Evolutionary conservation across 2,888 invertebrate genomes (phyloP).

Genomic region (Eilema griseolum): DNA sequence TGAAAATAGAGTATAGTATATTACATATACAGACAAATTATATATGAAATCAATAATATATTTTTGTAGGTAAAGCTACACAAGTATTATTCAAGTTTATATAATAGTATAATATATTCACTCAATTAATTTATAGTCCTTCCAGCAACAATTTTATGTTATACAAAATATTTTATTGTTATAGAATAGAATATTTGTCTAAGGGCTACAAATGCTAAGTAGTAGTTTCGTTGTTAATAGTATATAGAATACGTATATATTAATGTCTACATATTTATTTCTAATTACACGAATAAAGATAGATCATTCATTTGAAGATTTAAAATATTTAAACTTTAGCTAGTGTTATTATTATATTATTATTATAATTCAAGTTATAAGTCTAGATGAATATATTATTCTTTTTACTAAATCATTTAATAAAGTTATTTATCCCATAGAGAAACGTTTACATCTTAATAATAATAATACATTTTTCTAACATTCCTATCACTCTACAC

Average conservation of each 20-base stretch:
- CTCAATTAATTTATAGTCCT: slow-evolving; percentile 60
- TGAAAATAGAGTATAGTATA: slow-evolving; percentile 1
- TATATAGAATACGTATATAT: slow-evolving; percentile 5
- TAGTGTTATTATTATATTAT: background rate
- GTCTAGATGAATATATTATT: background rate
- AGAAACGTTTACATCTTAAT: background rate
- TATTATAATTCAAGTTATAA: too few species aligned
- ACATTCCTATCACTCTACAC: slow-evolving; percentile 4
- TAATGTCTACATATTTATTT: background rate
- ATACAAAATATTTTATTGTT: slow-evolving; percentile 26
- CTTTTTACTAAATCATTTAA: background rate
- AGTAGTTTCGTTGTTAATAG: slow-evolving; percentile 46
- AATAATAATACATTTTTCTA: background rate
- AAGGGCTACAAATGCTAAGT: slow-evolving; percentile 25
- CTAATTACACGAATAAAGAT: background rate
- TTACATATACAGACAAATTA: slow-evolving; percentile 15
- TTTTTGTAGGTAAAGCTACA: slow-evolving; percentile 13
- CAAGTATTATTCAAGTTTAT: slow-evolving; percentile 10
- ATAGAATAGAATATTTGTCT: slow-evolving; percentile 22
- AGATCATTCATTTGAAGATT: background rate
- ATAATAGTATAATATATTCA: slow-evolving; percentile 30
- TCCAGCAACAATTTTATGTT: slow-evolving; percentile 58
- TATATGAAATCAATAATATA: slow-evolving; percentile 16
- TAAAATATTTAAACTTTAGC: background rate
- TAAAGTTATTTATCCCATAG: background rate